Percentiles rank a stretch among this genome's conserved stretches.
Conservation (phyloP, 2,888 invertebrate species). For the Epistrophe eligans region DNA sequence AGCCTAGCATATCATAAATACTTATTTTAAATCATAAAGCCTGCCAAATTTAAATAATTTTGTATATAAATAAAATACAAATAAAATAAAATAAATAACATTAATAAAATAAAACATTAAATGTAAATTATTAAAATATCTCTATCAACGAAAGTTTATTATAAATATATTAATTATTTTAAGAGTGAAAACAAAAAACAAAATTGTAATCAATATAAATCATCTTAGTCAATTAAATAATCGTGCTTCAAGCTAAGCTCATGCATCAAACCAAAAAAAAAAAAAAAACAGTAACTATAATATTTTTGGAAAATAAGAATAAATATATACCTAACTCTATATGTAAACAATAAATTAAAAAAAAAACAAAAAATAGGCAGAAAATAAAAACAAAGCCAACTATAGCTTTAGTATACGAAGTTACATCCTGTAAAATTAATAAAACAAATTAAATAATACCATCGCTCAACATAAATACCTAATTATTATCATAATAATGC, state of each 20-base stretch:
- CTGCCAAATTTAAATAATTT: slow-evolving; percentile 66
- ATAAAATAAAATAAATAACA: not conserved
- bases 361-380: not conserved
- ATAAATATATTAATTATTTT: not conserved
- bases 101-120: not conserved
- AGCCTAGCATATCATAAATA: slow-evolving; percentile 51
- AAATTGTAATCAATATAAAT: slow-evolving; percentile 4
- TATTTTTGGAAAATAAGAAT: not conserved
- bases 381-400: slow-evolving; percentile 30
- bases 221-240: slow-evolving; percentile 67
- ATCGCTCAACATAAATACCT: slow-evolving; percentile 41
- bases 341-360: not conserved
- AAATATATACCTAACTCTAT: not conserved
- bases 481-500: slow-evolving; percentile 9
- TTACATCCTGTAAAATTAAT: slow-evolving; percentile 45
- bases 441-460: slow-evolving; percentile 9
- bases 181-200: not conserved
- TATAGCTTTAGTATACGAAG: slow-evolving; percentile 68
- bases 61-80: slow-evolving; percentile 27
- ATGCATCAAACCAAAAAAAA: slow-evolving; percentile 2
- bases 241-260: slow-evolving; percentile 18
- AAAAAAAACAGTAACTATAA: not conserved
- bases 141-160: slow-evolving; percentile 21
- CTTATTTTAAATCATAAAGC: slow-evolving; percentile 50
- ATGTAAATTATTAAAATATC: slow-evolving; percentile 29